These are phyloP conservation scores for Synergus gifuensis DNA, from an alignment of 2,888 invertebrate genomes.

Conservation along the genomic window DNA sequence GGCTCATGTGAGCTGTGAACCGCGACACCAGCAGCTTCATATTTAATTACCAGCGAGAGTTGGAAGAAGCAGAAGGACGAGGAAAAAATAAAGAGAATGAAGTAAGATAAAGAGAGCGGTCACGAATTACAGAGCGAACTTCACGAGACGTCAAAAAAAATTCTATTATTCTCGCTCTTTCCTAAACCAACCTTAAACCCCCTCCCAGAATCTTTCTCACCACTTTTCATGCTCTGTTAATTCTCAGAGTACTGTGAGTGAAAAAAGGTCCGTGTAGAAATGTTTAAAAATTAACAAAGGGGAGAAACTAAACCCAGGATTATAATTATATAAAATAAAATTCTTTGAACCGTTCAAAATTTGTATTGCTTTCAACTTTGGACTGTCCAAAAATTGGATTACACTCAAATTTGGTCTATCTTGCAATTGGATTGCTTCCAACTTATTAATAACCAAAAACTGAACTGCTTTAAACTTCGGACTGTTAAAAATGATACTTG, in stretches of 20 bases:
- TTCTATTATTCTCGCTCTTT: conserved; percentile 38
- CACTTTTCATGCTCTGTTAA: conserved; percentile 22
- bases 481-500: no score
- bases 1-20: neutral
- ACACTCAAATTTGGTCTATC: no score
- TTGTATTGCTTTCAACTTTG: no score
- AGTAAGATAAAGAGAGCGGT: conserved; percentile 30
- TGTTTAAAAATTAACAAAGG: neutral
- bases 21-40: conserved; percentile 16
- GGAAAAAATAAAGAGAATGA: neutral
- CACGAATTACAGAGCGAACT: conserved; percentile 32
- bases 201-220: conserved; percentile 1
- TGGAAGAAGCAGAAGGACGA: neutral
- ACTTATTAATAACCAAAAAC: no score
- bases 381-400: no score
- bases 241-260: neutral
- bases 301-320: no score
- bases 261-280: neutral
- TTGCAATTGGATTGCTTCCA: no score
- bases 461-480: no score
- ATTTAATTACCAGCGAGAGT: conserved; percentile 16
- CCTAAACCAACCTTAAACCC: conserved; percentile 26
- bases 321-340: neutral
- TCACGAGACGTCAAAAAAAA: conserved; percentile 36
- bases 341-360: no score